A percentile compares a stretch with the other conserved stretches of the same genome.
phyloP scores from a whole-genome alignment of 2,888 invertebrate species.

The Yponomeuta cagnagella region DNA sequence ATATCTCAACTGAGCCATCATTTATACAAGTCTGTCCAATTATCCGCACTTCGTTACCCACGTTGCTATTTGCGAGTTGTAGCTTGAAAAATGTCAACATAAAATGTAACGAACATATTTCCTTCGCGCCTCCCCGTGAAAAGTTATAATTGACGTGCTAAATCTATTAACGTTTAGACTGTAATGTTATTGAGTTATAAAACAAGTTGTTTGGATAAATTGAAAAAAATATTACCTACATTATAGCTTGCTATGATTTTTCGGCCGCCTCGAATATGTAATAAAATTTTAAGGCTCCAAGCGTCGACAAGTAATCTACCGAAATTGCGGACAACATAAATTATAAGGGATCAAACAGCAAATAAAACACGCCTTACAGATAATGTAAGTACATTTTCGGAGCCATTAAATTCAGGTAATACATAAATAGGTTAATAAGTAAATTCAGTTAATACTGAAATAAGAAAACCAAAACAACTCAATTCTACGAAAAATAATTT shows the following conservation, averaged over 20 bases:
- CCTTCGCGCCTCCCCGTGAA: slow-evolving; percentile 30
- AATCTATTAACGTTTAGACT: slow-evolving; percentile 53
- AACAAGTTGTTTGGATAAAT: slow-evolving; percentile 69
- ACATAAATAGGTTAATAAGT: too few relatives aligned
- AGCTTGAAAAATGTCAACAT: slow-evolving; percentile 23
- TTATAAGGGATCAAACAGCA: slow-evolving; percentile 24
- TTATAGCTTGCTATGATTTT: slow-evolving; percentile 67
- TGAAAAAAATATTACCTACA: slow-evolving; percentile 66
- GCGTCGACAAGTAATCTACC: slow-evolving; percentile 40
- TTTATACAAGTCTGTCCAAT: slow-evolving; percentile 10
- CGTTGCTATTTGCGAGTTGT: slow-evolving; percentile 16
- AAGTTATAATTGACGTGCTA: slow-evolving; percentile 60
- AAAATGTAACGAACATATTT: slow-evolving; percentile 28
- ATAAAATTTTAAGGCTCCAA: slow-evolving; percentile 62
- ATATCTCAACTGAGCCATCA: neutral
- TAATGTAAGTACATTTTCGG: neutral
- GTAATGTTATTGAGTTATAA: slow-evolving; percentile 58
- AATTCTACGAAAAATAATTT: too few relatives aligned
- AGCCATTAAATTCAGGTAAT: too few relatives aligned
- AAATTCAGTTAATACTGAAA: too few relatives aligned
- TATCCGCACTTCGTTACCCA: slow-evolving; percentile 10
- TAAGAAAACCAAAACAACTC: too few relatives aligned
- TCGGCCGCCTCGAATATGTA: slow-evolving; percentile 58
- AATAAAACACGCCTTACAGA: slow-evolving; percentile 7
- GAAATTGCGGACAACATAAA: slow-evolving; percentile 43